A percentile compares a stretch with the other conserved stretches of the same genome.
Evolutionary conservation across 2,888 invertebrate genomes (phyloP).

Genomic region (Linnaemya vulpina): DNA sequence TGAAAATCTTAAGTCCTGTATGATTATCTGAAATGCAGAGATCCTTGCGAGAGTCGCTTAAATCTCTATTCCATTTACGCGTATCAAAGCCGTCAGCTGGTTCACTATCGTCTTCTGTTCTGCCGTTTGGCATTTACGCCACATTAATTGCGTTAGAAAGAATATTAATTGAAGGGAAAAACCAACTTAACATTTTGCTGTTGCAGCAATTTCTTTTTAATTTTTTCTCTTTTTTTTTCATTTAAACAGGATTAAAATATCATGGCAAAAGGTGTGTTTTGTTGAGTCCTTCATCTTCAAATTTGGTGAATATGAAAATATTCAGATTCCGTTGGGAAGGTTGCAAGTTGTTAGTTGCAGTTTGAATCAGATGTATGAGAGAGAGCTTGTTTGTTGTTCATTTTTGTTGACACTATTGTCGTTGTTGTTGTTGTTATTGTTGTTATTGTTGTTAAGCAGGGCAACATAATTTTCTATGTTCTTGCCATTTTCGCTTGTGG

Average conservation of each 20-base stretch:
- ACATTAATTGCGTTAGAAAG: conserved; percentile 64
- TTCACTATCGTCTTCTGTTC: conserved; percentile 17
- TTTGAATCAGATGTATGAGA: conserved; percentile 2
- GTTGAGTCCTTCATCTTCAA: conserved; percentile 20
- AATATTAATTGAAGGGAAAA: conserved; percentile 63
- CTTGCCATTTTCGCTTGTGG: conserved; percentile 37
- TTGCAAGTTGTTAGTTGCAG: neutral
- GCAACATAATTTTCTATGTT: conserved; percentile 54
- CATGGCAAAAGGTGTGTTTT: conserved; percentile 13
- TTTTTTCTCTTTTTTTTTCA: conserved; percentile 36
- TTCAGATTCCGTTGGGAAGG: neutral
- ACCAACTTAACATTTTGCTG: neutral
- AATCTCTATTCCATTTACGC: neutral
- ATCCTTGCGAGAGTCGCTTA: neutral
- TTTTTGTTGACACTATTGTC: neutral
- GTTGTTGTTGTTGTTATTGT: neutral
- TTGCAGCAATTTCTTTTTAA: conserved; percentile 7
- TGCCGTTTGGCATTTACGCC: conserved; percentile 45
- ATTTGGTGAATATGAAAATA: neutral
- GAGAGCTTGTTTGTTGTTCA: conserved; percentile 36
- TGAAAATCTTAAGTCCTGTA: too few relatives aligned
- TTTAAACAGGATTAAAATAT: conserved; percentile 23
- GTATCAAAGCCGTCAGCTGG: conserved; percentile 11
- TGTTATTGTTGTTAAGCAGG: conserved; percentile 38
- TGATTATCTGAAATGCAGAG: too few relatives aligned